Evolutionary conservation across 23 tunicate species (phyloP).

Genomic region (Diplosoma virens): DNA sequence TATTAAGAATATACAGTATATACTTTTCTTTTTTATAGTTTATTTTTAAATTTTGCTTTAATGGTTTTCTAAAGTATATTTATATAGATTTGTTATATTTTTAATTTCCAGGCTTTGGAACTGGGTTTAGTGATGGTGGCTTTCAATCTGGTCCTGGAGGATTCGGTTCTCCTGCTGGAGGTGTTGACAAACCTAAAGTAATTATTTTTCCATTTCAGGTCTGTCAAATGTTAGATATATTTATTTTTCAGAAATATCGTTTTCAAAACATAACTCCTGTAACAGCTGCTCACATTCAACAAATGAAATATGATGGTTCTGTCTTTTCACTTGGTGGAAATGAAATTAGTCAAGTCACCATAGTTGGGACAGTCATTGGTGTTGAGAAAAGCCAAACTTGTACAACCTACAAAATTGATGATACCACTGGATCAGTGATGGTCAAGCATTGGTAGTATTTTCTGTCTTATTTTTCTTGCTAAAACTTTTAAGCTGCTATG

Average conservation of each 20-base stretch:
- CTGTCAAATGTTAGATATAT: neutral
- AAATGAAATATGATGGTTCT: constrained; percentile 62
- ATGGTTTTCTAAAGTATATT: no score
- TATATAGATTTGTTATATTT: no score
- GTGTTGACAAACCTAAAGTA: constrained; percentile 43
- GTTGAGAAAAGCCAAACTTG: constrained; percentile 74
- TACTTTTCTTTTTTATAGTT: no score
- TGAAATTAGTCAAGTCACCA: constrained; percentile 70
- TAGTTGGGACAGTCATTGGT: constrained; percentile 59
- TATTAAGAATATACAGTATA: no score
- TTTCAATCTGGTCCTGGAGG: constrained; percentile 16
- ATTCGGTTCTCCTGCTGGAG: constrained; percentile 41
- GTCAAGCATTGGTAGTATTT: constrained; percentile 83
- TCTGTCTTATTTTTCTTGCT: no score
- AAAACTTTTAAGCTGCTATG: no score
- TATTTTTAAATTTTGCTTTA: no score
- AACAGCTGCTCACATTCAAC: constrained; percentile 34
- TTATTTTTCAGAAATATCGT: constrained; percentile 50
- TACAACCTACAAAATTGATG: constrained; percentile 75
- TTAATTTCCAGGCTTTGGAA: constrained; percentile 26
- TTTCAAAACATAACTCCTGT: constrained; percentile 64
- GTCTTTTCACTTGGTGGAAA: constrained; percentile 40
- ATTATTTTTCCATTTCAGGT: neutral
- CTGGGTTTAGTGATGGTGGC: constrained; percentile 65
- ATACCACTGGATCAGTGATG: constrained; percentile 56